Conservation (phyloP, 53 echinoderm and acorn worm species). For the Mesocentrotus franciscanus region DNA sequence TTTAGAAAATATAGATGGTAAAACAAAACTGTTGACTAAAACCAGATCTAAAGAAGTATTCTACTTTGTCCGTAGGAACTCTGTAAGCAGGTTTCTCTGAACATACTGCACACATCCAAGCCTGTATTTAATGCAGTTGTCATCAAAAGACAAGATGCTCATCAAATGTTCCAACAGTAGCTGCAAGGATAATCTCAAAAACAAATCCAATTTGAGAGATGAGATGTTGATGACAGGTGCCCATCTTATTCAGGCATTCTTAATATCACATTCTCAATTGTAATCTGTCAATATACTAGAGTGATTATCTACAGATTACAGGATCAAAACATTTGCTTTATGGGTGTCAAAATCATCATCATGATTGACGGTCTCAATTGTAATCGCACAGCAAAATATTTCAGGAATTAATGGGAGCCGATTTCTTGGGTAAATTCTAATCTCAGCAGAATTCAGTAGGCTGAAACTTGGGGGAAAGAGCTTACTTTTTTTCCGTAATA, state of each 20-base stretch:
- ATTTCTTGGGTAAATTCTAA: constrained; percentile 12
- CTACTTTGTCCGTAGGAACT: no score
- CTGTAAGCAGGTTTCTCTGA: no score
- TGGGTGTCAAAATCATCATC: not conserved
- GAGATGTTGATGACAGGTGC: constrained; percentile 31
- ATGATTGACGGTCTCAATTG: constrained; percentile 31
- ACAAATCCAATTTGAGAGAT: not conserved
- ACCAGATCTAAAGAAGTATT: no score
- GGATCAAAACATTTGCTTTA: constrained; percentile 33
- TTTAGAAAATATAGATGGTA: no score
- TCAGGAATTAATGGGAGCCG: not conserved
- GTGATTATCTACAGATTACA: constrained; percentile 34
- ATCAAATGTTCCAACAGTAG: not conserved
- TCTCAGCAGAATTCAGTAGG: not conserved
- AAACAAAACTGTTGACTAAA: no score
- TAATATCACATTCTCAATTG: not conserved
- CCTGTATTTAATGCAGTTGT: not conserved
- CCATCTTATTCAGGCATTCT: constrained; percentile 21
- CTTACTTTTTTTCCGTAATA: not conserved
- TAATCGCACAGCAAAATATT: constrained; percentile 7
- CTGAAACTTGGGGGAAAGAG: not conserved
- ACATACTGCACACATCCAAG: no score
- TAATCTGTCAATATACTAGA: constrained; percentile 48
- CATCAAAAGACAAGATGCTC: not conserved
- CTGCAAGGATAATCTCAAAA: not conserved